phyloP scores from a whole-genome alignment of 1,140 invertebrate genomes.

The Acyrthosiphon pisum region DNA sequence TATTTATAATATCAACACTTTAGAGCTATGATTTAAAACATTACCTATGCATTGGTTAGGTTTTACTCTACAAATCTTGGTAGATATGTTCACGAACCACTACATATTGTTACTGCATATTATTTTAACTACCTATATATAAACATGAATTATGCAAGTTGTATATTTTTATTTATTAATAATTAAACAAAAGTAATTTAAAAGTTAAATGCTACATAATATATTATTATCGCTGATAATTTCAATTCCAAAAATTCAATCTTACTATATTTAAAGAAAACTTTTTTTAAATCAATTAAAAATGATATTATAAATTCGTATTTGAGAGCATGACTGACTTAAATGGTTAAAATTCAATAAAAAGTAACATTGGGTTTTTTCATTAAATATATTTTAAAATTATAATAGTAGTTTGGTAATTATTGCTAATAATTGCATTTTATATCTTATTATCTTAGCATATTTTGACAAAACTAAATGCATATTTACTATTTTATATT shows the following conservation, averaged over 20 bases:
- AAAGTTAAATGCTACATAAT: not conserved
- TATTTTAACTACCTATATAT: too few relatives aligned
- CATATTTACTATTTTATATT: not conserved
- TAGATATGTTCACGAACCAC: not conserved
- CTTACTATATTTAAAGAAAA: not conserved
- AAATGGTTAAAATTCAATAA: not conserved
- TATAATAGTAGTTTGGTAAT: not conserved
- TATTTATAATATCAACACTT: not conserved
- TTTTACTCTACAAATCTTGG: not conserved
- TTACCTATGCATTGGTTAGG: too few relatives aligned
- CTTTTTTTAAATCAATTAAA: not conserved
- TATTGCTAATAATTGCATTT: not conserved
- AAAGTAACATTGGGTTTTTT: not conserved
- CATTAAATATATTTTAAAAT: not conserved
- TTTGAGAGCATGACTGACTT: not conserved
- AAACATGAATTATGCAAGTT: not conserved
- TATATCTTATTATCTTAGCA: too few relatives aligned
- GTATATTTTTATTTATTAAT: not conserved
- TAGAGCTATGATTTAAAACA: too few relatives aligned
- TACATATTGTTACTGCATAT: not conserved
- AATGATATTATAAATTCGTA: not conserved
- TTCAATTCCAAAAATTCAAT: not conserved
- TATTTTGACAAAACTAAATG: not conserved
- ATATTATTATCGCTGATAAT: not conserved
- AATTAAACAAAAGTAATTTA: not conserved